A percentile compares a stretch with the other conserved stretches of the same genome.
These are phyloP conservation scores for Hirtodrosophila trivittata DNA, from an alignment of 2,888 invertebrate species.

Conservation along the genomic window DNA sequence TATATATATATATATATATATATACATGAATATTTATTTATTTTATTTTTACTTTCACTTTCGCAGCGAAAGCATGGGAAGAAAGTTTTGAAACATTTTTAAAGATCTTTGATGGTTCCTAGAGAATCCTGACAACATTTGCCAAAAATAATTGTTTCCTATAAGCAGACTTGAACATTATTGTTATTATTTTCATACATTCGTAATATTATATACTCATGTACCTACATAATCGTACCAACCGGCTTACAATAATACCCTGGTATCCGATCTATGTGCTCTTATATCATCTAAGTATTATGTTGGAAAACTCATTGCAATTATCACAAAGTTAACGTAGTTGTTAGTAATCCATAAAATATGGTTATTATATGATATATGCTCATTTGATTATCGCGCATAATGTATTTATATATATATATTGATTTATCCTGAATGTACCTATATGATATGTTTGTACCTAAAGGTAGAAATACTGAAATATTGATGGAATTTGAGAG, in stretches of 20 bases:
- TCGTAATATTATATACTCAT: not conserved
- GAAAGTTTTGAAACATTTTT: constrained; percentile 31
- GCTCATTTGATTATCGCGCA: constrained; percentile 23
- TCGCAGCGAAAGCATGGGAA: constrained; percentile 16
- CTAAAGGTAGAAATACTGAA: constrained; percentile 16
- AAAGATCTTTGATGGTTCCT: constrained; percentile 27
- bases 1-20: constrained; percentile 16
- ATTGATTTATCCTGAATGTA: constrained; percentile 16
- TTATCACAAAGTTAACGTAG: constrained; percentile 70
- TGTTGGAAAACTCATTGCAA: constrained; percentile 66
- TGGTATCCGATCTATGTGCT: constrained; percentile 29
- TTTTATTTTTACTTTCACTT: constrained; percentile 48
- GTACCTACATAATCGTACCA: constrained; percentile 20
- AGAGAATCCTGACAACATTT: constrained; percentile 24
- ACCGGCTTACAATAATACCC: constrained; percentile 60
- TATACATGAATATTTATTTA: constrained; percentile 44
- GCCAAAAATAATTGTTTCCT: constrained; percentile 39
- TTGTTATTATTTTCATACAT: no score
- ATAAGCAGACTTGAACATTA: constrained; percentile 12
- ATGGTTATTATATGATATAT: constrained; percentile 9
- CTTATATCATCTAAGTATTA: constrained; percentile 29
- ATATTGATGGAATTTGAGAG: constrained; percentile 52
- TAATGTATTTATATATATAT: constrained; percentile 24
- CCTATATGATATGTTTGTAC: constrained; percentile 11
- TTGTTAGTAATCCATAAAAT: constrained; percentile 44